Evolutionary conservation across 2,797 vertebrate species (phyloP), one percentile per base, ranked within the genome.

Genomic region (Mycteria americana): DNA sequence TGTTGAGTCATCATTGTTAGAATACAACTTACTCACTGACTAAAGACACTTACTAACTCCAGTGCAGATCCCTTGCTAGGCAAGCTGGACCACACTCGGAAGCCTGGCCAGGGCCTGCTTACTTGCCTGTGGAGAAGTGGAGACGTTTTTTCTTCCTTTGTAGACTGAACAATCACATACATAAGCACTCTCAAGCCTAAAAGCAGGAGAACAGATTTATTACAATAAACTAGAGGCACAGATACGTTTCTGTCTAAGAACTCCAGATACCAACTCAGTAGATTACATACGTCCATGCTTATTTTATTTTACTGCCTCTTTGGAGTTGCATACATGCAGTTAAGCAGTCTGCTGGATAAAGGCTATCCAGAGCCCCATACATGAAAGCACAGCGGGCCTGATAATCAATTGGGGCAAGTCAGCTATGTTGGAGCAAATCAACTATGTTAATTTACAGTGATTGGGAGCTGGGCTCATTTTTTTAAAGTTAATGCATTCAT

Each of bases 271-370:
- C 80, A 41, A 51, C 59, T 35, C 64, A 75, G 62, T 27, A 91
- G 48, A 48, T 78, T 57, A 39, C 16, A 0, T 17, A n/a, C 5
- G 12, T 18, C 68, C 14, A 5, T 41, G 27, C 25, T 59, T 85
- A 60, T 86, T 87, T 59, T 85, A 60, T 86, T 87, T 90, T 77
- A 70, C 37, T 75, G n/a, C 43, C 59, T 69, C 65, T 81, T 48
- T 67, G 19, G 51, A 35, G 37, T 11, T 28, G 22, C 37, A 21
- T 4, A 37, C 1, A 1, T 84, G 19, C 28, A 86, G 6, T 73
- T 79, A 56, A 70, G 17, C 41, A 57, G 17, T 39, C 51, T 82
- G 31, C 37, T 81, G 62, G 54, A 41, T 24, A 65, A 81, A 91
- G 57, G 33, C 57, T 78, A 19, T 14, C 27, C 23, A 21, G 14